Base-by-base conservation (phyloP, 2,888 invertebrate species). In the Achlya flavicornis region DNA sequence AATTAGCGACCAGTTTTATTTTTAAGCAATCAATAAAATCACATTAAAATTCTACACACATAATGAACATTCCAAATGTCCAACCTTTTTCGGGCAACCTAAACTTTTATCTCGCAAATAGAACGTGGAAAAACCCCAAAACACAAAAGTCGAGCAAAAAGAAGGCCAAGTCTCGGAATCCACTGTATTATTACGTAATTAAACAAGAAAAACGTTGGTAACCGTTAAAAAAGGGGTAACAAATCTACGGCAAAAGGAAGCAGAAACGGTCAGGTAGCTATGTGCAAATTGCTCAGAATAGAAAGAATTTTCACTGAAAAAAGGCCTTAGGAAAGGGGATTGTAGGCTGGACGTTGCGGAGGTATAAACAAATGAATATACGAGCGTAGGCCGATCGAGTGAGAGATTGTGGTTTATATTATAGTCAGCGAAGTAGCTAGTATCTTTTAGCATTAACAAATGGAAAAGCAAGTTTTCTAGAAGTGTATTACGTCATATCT, bases 361-460 rank as follows among this genome's bases (percentile, higher is more conserved):
- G 80, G 75, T 77, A 89, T 91, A 91, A 91, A 90, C 86, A 88
- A 84, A 87, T 86, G 86, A 87, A 90, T 81, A 84, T 90, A 92
- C 88, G 87, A 81, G 75, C 77, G 68, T 73, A 73, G 76, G 80
- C 80, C 82, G 90, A 90, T 90, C 87, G 82, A 74, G 72, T 70
- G 75, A 72, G 66, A 75, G 87, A 87, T 88, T 84, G 86, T 81
- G 81, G 83, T 87, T 90, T 84, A 89, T 86, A 85, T 80, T 86
- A 85, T 77, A 85, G 77, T 78, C 72, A 59, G 67, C 61, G 63
- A 64, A 66, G 72, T 70, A 63, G 68, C 67, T 68, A 1, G 26
- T 26, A 26, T 11, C 41, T 16, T 7, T 58, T 35, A 14, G 12
- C 57, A 57, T 57, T 32, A 72, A 69, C 64, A 66, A 68, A 70